Conservation (phyloP, 1,140 invertebrate species). For the Cataglyphis hispanica region DNA sequence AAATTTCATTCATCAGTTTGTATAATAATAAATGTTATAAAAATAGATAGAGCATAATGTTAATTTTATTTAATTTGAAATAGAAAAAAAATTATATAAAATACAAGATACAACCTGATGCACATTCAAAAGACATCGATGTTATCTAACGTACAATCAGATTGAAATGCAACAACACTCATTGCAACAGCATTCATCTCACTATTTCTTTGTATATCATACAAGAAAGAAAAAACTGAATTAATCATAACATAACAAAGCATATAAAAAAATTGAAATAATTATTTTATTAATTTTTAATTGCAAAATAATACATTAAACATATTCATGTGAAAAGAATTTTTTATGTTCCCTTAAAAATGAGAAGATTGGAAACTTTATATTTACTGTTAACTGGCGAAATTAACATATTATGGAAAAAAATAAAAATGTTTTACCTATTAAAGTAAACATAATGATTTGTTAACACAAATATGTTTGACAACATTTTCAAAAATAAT, state of each 20-base stretch:
- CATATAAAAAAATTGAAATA: background rate
- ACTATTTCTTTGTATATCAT: background rate
- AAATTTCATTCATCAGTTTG: background rate
- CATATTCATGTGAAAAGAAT: background rate
- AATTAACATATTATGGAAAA: background rate
- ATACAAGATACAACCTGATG: background rate
- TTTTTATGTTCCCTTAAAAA: background rate
- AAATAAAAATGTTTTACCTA: background rate
- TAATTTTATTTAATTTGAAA: constrained; percentile 8
- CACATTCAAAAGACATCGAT: background rate
- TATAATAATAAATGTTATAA: background rate
- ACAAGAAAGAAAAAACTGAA: background rate
- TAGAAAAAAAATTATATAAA: background rate
- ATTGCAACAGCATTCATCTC: background rate
- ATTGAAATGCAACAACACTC: too few relatives aligned
- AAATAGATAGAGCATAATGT: background rate
- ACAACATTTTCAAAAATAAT: constrained; percentile 5
- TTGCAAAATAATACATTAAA: background rate
- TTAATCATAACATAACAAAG: background rate
- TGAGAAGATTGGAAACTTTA: background rate
- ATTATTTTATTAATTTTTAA: constrained; percentile 2
- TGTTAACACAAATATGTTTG: background rate
- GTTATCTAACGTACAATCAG: background rate
- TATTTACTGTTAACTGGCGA: background rate
- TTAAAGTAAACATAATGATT: constrained; percentile 3